These are phyloP conservation scores for Chaetodon auriga DNA, from an alignment of 2,113 vertebrate species.

Conservation along the genomic window DNA sequence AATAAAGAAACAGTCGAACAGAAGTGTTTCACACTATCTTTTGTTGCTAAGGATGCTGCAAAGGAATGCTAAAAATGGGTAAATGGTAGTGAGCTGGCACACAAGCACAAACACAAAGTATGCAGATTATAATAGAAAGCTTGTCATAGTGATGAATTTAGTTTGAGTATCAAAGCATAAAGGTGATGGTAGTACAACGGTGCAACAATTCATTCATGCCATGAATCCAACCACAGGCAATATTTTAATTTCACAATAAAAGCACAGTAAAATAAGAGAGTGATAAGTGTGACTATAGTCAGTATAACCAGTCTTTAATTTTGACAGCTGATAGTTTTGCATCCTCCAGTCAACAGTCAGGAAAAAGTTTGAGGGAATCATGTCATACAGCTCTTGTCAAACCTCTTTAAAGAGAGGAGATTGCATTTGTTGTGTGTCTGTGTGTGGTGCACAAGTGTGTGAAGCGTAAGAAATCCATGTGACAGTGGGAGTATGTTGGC, in stretches of 20 bases:
- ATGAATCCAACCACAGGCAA: neutral
- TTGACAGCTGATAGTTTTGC: neutral
- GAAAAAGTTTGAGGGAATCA: neutral
- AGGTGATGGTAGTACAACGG: neutral
- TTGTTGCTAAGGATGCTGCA: neutral
- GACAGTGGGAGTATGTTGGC: slow-evolving; percentile 30
- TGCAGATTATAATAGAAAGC: neutral
- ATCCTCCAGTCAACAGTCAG: neutral
- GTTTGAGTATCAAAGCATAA: neutral
- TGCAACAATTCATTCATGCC: neutral
- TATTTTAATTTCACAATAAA: neutral
- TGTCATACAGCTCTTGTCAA: neutral
- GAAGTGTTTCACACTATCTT: slow-evolving; percentile 10
- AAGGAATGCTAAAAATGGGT: neutral
- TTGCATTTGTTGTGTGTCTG: neutral
- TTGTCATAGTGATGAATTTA: neutral
- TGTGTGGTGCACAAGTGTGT: neutral
- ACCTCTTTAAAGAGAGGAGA: neutral
- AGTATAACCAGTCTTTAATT: neutral
- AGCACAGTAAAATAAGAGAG: neutral
- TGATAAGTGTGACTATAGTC: neutral
- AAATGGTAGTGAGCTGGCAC: neutral
- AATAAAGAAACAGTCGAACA: slow-evolving; percentile 46
- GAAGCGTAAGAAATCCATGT: slow-evolving; percentile 7
- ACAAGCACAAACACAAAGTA: neutral